These are phyloP conservation scores for Leptinotarsa defecta DNA, from an alignment of 1,140 invertebrate species.

Conservation along the genomic window DNA sequence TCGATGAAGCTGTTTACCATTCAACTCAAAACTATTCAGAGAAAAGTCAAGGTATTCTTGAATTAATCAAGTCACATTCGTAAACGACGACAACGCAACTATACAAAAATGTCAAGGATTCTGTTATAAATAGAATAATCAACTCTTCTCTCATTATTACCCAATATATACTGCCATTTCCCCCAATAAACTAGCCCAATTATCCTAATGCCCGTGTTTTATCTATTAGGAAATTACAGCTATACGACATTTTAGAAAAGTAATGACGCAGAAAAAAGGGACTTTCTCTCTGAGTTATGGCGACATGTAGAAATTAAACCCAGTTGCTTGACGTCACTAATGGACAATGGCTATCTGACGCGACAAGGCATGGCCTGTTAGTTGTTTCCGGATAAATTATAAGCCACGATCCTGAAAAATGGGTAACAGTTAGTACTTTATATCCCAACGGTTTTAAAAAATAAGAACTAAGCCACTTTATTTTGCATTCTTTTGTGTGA, in stretches of 20 bases:
- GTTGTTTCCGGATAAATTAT: constrained; percentile 9
- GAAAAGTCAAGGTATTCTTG: too few species aligned
- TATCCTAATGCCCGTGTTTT: constrained; percentile 17
- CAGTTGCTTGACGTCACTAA: constrained; percentile 13
- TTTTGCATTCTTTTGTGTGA: too few species aligned
- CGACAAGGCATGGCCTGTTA: constrained; percentile 18
- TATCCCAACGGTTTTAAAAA: too few species aligned
- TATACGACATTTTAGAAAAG: constrained; percentile 23
- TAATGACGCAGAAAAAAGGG: constrained; percentile 28
- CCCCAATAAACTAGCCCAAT: constrained; percentile 23
- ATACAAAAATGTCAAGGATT: too few species aligned
- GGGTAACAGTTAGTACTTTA: too few species aligned
- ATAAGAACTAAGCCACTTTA: too few species aligned
- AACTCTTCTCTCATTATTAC: not conserved
- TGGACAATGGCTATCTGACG: constrained; percentile 20
- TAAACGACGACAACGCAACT: too few species aligned
- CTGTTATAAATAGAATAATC: too few species aligned
- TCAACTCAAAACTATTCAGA: too few species aligned
- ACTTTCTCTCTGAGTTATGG: constrained; percentile 23
- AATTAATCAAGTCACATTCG: too few species aligned
- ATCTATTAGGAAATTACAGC: constrained; percentile 16
- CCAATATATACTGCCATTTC: constrained; percentile 11
- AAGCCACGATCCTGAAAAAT: too few species aligned
- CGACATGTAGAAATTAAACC: constrained; percentile 22
- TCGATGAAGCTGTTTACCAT: too few species aligned